Evolutionary conservation across 2,888 invertebrate genomes (phyloP).

Genomic region (Apodemia mormo): DNA sequence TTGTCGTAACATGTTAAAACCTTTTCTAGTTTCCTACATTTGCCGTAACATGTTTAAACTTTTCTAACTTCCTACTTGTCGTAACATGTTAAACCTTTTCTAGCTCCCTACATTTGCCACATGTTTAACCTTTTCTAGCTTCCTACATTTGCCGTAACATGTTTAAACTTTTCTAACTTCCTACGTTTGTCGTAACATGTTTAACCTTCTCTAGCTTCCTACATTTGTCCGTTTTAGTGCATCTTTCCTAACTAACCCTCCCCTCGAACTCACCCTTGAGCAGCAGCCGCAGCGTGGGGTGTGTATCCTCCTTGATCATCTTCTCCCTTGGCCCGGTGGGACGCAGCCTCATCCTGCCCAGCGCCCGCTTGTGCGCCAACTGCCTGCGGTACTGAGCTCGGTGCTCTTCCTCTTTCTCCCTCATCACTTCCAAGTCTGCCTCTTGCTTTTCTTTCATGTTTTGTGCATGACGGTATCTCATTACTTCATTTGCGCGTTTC

Average conservation of each 20-base stretch:
- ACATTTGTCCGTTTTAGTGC: too few relatives aligned
- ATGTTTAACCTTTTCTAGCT: too few relatives aligned
- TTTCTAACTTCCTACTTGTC: too few relatives aligned
- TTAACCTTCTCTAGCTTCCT: too few relatives aligned
- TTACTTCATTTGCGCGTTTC: constrained; percentile 85
- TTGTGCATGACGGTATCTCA: constrained; percentile 84
- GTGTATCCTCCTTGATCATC: constrained; percentile 67
- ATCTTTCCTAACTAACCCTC: background rate
- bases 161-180: too few relatives aligned
- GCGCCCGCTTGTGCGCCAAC: constrained; percentile 81
- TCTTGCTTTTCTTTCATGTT: constrained; percentile 83
- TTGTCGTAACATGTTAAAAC: too few relatives aligned
- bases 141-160: too few relatives aligned
- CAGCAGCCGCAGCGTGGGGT: constrained; percentile 83
- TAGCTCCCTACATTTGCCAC: too few relatives aligned
- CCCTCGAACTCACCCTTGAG: constrained; percentile 75
- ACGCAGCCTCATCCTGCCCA: constrained; percentile 81
- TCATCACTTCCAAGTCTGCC: constrained; percentile 83
- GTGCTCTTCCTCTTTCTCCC: constrained; percentile 85
- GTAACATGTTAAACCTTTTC: too few relatives aligned
- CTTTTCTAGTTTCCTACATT: too few relatives aligned
- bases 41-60: too few relatives aligned
- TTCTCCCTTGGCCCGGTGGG: constrained; percentile 81
- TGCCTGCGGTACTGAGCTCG: constrained; percentile 83
- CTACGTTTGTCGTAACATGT: too few relatives aligned